These are phyloP conservation scores for Microtus oregoni DNA, from an alignment of 2,113 vertebrate species.

Conservation along the genomic window DNA sequence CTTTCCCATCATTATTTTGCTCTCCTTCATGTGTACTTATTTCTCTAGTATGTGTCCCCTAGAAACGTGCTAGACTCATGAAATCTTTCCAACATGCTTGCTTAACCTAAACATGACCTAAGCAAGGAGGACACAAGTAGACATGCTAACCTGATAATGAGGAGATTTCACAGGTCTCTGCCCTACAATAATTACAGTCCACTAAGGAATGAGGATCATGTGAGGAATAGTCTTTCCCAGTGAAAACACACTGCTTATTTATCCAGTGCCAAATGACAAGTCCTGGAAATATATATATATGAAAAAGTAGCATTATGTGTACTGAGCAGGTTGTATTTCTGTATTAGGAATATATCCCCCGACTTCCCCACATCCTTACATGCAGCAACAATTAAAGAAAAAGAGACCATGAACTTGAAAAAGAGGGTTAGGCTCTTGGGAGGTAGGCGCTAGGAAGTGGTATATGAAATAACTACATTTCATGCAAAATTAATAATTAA, in stretches of 20 bases:
- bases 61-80: not conserved
- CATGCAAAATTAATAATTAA: not conserved
- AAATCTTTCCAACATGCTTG: not conserved
- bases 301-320: not conserved
- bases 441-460: too few relatives aligned
- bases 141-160: not conserved
- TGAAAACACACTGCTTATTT: not conserved
- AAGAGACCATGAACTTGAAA: not conserved
- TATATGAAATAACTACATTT: not conserved
- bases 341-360: not conserved
- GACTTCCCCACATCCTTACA: not conserved
- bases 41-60: not conserved
- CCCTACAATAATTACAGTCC: not conserved
- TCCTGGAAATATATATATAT: not conserved
- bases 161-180: too few relatives aligned
- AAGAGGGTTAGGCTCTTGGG: too few relatives aligned
- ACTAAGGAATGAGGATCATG: too few relatives aligned
- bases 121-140: not conserved
- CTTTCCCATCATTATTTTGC: not conserved
- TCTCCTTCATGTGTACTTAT: not conserved
- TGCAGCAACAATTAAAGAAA: not conserved
- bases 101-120: not conserved
- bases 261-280: not conserved
- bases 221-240: too few relatives aligned
- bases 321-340: not conserved